A percentile compares a stretch with the other conserved stretches of the same genome.
Evolutionary conservation across 2,888 invertebrate species (phyloP).

Genomic region (Tribolium freemani): DNA sequence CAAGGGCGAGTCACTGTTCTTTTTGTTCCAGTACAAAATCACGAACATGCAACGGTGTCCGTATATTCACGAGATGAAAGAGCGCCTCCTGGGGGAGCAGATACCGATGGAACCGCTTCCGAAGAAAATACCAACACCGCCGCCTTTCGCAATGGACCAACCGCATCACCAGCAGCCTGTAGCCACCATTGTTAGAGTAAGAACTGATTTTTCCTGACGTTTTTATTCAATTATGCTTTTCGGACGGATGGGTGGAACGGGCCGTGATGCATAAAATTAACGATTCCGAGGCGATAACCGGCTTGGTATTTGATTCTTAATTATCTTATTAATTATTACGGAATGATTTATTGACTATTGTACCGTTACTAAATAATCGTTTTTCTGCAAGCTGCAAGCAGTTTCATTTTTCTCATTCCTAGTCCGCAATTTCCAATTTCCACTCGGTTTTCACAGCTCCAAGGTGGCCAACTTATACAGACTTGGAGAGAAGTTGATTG

Average conservation of each 20-base stretch:
- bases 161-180: constrained; percentile 74
- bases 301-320: constrained; percentile 31
- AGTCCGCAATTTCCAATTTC: no score
- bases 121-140: constrained; percentile 67
- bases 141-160: constrained; percentile 69
- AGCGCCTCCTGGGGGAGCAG: constrained; percentile 85
- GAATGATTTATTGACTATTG: no score
- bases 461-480: no score
- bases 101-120: constrained; percentile 74
- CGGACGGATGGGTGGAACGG: no score
- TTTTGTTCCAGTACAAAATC: constrained; percentile 63
- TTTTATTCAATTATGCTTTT: not conserved
- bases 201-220: constrained; percentile 48
- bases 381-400: no score
- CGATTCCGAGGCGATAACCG: constrained; percentile 15
- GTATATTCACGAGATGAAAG: constrained; percentile 94
- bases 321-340: constrained; percentile 10
- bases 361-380: no score
- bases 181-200: constrained; percentile 91
- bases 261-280: not conserved
- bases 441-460: no score
- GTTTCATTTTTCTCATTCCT: no score
- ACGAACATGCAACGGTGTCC: constrained; percentile 89
- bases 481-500: not conserved
- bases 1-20: not conserved